phyloP scores from a whole-genome alignment of 1,140 invertebrate species.

The Leptestheria dahalacensis region DNA sequence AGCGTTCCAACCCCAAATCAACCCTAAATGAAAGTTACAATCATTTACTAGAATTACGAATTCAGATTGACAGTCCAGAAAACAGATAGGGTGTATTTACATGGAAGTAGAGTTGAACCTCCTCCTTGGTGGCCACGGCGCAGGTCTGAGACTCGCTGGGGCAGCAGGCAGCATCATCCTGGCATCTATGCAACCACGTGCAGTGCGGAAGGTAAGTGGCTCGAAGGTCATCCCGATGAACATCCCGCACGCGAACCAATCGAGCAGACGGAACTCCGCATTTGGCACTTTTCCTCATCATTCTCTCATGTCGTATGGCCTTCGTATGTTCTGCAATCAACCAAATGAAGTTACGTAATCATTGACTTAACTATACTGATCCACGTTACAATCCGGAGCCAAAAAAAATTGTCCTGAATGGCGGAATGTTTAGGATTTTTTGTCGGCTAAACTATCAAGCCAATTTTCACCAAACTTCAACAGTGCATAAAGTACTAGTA shows the following conservation, averaged over 20 bases:
- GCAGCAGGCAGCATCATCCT: constrained; percentile 20
- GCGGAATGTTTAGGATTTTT: too few species aligned
- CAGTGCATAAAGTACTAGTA: too few species aligned
- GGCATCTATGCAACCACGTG: constrained; percentile 20
- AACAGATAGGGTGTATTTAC: constrained; percentile 15
- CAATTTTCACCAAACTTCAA: too few species aligned
- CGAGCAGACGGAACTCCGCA: constrained; percentile 15
- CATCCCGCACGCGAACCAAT: constrained; percentile 17
- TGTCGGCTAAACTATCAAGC: too few species aligned
- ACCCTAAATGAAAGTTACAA: too few species aligned
- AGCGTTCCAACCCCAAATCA: too few species aligned
- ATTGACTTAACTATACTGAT: too few species aligned
- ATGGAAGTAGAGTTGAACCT: constrained; percentile 20
- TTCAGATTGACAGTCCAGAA: too few species aligned
- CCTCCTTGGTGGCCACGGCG: constrained; percentile 18
- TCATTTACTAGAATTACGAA: too few species aligned
- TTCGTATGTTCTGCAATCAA: not conserved
- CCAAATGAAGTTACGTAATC: too few species aligned
- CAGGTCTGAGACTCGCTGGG: constrained; percentile 19
- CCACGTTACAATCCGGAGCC: too few species aligned
- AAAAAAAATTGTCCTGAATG: not conserved
- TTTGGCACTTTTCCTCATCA: not conserved
- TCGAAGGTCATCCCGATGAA: constrained; percentile 16
- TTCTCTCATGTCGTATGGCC: not conserved
- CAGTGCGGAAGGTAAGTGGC: constrained; percentile 20